Evolutionary conservation across 2,113 vertebrate genomes (phyloP), one percentile per base, ranked within the genome.

Genomic region (Rhombomys opimus): DNA sequence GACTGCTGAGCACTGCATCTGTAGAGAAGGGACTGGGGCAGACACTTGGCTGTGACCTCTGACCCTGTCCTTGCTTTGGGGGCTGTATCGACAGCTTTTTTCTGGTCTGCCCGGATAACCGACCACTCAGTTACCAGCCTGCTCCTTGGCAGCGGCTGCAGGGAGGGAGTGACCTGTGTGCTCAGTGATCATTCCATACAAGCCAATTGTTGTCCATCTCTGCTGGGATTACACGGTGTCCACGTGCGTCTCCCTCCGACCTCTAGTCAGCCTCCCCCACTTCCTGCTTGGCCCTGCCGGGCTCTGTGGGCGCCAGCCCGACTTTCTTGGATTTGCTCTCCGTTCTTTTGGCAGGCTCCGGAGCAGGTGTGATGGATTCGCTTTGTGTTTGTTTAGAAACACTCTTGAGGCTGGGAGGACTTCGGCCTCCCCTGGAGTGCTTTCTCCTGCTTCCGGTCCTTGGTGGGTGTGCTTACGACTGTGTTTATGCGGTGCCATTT

Each of bases 371-470:
- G 23, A 87, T 68, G 30, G 67, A 27, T 46, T 46, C 46, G 5
- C 57, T 89, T 94, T 70, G 57, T 92, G 82, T 96, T 95, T 94
- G 89, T 97, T 95, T 94, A 85, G 97, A 91, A 95, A 93, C 30
- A 35, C 63, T 95, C 91, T 77, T 59, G 18, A 70, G 0, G 9
- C 13, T 63, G 72, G 54, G 70, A 87, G 89, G 67, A 81, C 41
- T 14, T 14, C 8, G 80, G 90, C 85, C 46, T 61, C 90, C 54
- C 38, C 91, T 57, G 18, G 6, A 7, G 38, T 13, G 75, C 59
- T 87, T 75, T 35, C 72, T 81, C 90, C 96, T 89, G 82, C 78
- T 89, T 96, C 95, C 85, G 41, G 41, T 92, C 73, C 89, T 96
- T 87, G 93, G 91, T 82, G 93, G 61, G 63, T 96, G 67, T 87